phyloP scores from a whole-genome alignment of 2,888 invertebrate species.

The Podotricha telesiphe region DNA sequence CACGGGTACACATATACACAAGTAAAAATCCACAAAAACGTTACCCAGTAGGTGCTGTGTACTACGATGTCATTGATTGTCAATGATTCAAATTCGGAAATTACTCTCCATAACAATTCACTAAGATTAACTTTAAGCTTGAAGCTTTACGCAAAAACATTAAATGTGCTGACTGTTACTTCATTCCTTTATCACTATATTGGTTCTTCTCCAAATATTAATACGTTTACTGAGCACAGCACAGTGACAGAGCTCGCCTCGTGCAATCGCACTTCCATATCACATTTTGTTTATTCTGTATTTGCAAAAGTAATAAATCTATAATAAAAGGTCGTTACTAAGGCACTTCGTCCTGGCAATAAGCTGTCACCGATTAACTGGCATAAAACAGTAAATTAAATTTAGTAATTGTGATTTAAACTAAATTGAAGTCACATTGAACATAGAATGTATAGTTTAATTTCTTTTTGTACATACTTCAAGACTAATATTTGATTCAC shows the following conservation, averaged over 20 bases:
- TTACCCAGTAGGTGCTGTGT: too few species aligned
- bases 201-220: conserved; percentile 30
- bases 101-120: not conserved
- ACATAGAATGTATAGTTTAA: too few species aligned
- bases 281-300: conserved; percentile 19
- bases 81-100: not conserved
- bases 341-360: not conserved
- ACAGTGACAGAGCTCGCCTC: not conserved
- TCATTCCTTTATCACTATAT: conserved; percentile 27
- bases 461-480: too few species aligned
- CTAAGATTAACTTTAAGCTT: not conserved
- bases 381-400: too few species aligned
- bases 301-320: not conserved
- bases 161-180: conserved; percentile 13
- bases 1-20: not conserved
- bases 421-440: too few species aligned
- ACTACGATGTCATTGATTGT: too few species aligned
- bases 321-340: not conserved
- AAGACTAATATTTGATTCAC: too few species aligned
- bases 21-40: too few species aligned
- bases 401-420: too few species aligned
- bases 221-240: conserved; percentile 30
- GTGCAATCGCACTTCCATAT: conserved; percentile 8
- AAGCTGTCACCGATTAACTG: not conserved
- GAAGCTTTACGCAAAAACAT: not conserved